These are phyloP conservation scores for Leptinotarsa tumamoca DNA, from an alignment of 2,888 invertebrate species.

Conservation along the genomic window DNA sequence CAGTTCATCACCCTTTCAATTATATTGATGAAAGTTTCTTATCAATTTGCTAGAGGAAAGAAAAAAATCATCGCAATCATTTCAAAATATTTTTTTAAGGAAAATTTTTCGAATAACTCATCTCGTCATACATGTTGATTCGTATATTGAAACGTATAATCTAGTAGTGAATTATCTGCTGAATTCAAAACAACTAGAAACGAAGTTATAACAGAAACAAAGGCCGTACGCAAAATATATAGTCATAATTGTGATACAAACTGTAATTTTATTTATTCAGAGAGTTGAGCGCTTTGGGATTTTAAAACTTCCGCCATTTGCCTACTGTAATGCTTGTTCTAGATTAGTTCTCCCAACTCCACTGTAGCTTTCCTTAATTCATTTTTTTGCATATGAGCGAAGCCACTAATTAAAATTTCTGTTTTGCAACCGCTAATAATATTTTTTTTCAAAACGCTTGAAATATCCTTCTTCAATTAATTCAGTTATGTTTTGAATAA, in stretches of 20 bases:
- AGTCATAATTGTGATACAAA: constrained; percentile 30
- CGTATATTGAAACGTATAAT: not conserved
- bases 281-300: constrained; percentile 39
- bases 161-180: not conserved
- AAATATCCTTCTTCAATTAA: too few relatives aligned
- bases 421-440: not conserved
- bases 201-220: constrained; percentile 17
- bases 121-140: not conserved
- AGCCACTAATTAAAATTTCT: not conserved
- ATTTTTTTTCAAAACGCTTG: too few relatives aligned
- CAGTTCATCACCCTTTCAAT: too few relatives aligned
- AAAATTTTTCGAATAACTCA: too few relatives aligned
- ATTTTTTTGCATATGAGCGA: constrained; percentile 9
- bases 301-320: constrained; percentile 39
- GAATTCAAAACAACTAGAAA: constrained; percentile 28
- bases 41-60: too few relatives aligned
- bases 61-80: too few relatives aligned
- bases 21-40: too few relatives aligned
- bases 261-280: constrained; percentile 41
- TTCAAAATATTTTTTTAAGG: too few relatives aligned
- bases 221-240: not conserved
- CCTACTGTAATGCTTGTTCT: constrained; percentile 40
- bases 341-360: constrained; percentile 37
- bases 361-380: constrained; percentile 11
- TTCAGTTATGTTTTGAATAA: too few relatives aligned